Evolutionary conservation across 2,113 vertebrate species (phyloP).

Genomic region (Apodemus sylvaticus): DNA sequence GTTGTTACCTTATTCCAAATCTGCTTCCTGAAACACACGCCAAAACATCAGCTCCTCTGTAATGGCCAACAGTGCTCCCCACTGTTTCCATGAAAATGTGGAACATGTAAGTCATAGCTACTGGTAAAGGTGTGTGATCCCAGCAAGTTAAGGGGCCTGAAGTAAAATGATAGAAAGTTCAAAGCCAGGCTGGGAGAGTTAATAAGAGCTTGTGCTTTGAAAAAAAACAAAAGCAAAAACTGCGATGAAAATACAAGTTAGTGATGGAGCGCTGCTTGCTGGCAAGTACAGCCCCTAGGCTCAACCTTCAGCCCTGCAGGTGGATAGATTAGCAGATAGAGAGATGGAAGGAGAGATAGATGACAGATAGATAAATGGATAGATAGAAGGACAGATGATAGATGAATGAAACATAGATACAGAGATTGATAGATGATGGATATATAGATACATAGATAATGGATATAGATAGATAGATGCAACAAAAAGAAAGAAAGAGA

Average conservation of each 20-base stretch:
- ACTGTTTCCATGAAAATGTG: neutral
- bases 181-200: neutral
- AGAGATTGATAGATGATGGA: neutral
- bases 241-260: neutral
- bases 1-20: neutral
- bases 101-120: neutral
- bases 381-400: neutral
- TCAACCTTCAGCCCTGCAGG: neutral
- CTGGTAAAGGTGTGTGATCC: neutral
- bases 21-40: neutral
- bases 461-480: neutral
- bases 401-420: too few relatives aligned
- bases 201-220: neutral
- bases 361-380: neutral
- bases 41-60: neutral
- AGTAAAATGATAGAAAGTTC: neutral
- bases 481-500: neutral
- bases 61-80: neutral
- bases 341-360: neutral
- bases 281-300: neutral
- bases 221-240: neutral
- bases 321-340: neutral
- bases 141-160: neutral
- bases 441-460: neutral
- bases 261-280: neutral